These are phyloP conservation scores for Seriola aureovittata DNA, from an alignment of 2,113 vertebrate genomes.

Conservation along the genomic window DNA sequence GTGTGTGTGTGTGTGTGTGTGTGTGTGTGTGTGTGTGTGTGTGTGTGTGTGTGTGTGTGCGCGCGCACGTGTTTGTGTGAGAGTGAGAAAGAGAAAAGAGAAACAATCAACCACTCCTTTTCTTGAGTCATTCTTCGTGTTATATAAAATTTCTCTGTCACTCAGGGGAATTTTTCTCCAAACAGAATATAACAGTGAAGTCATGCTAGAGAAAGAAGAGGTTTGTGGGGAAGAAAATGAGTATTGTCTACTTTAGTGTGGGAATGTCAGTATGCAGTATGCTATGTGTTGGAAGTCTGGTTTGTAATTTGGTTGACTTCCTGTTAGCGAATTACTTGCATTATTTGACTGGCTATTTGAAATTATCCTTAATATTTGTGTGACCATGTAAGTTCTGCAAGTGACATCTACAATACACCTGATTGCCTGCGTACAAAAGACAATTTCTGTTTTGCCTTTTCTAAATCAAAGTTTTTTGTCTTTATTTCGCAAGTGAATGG, in stretches of 20 bases:
- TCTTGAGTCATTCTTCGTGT: constrained; percentile 25
- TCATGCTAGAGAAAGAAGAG: constrained; percentile 16
- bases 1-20: constrained; percentile 14
- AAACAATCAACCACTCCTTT: constrained; percentile 14
- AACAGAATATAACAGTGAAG: constrained; percentile 18
- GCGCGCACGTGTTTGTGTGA: background rate
- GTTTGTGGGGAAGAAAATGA: constrained; percentile 6
- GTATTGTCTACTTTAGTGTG: constrained; percentile 4
- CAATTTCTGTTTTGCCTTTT: background rate
- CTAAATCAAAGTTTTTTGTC: background rate
- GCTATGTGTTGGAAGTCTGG: background rate
- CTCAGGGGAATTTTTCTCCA: constrained; percentile 23
- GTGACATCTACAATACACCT: background rate
- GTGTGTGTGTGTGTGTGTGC: constrained; percentile 9
- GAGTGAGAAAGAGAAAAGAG: constrained; percentile 2
- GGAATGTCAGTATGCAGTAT: constrained; percentile 6
- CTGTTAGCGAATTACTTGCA: background rate
- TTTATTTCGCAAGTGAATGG: background rate
- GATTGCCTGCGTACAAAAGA: background rate
- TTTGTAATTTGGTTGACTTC: constrained; percentile 31
- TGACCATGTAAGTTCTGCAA: background rate
- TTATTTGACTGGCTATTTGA: constrained; percentile 9
- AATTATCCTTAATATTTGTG: background rate
- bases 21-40: constrained; percentile 44
- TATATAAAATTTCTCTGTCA: constrained; percentile 31